Conservation (phyloP, 2,797 vertebrate genomes). For the Typhlichthys eigenmanni region DNA sequence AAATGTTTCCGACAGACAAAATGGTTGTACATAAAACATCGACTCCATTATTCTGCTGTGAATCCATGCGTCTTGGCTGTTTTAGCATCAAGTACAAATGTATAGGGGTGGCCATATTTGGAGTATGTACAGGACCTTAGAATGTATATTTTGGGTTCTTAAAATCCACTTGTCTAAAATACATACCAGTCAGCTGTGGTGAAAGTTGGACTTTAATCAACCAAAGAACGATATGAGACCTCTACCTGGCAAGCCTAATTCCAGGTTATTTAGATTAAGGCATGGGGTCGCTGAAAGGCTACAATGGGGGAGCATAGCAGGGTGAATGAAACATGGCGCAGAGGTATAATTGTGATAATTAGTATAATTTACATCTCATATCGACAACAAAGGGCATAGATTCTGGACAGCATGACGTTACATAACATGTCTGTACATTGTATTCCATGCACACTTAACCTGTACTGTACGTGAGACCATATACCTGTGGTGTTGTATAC, state of each 20-base stretch:
- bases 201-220: background rate
- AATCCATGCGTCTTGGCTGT: conserved; percentile 77
- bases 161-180: conserved; percentile 20
- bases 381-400: too few relatives aligned
- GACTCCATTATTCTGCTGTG: conserved; percentile 70
- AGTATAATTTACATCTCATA: conserved; percentile 21
- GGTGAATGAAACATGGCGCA: conserved; percentile 8
- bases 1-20: conserved; percentile 71
- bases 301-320: conserved; percentile 7
- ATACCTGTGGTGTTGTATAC: background rate
- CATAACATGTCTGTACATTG: too few relatives aligned
- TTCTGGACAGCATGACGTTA: too few relatives aligned
- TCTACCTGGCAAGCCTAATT: background rate
- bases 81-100: conserved; percentile 66
- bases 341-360: conserved; percentile 9
- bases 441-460: background rate
- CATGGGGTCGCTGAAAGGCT: conserved; percentile 20
- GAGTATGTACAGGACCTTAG: conserved; percentile 43
- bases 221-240: conserved; percentile 1
- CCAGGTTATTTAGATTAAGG: conserved; percentile 33
- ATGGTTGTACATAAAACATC: conserved; percentile 75
- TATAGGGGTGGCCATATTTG: conserved; percentile 54
- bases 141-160: conserved; percentile 31
- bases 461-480: conserved; percentile 5
- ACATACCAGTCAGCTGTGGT: conserved; percentile 24